Base-by-base conservation (phyloP, 2,113 vertebrate genomes). In the Poeciliopsis occidentalis region DNA sequence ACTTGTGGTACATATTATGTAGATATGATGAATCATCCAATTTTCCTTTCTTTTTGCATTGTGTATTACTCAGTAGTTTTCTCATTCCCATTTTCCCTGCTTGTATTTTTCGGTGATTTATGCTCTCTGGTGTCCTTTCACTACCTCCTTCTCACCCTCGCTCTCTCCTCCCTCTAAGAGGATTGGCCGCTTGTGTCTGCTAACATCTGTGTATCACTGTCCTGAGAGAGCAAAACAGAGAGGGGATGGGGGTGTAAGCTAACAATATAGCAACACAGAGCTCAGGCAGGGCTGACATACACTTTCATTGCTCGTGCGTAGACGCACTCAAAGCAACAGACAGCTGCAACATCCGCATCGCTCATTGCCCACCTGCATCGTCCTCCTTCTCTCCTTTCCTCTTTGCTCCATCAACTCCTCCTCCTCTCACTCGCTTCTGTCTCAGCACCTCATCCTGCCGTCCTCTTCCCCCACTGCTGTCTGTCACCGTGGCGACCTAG, bases 181-280 rank as follows among this genome's bases (percentile, higher is more conserved):
- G 92, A 92, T 93, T 94, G 91, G 89, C 84, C 90, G 74, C 78
- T 73, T 81, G 82, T 77, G 26, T 81, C 85, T 79, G 74, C 88
- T 75, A 90, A 84, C 88, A 94, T 92, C 89, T 92, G 90, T 90
- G 89, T 88, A 92, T 93, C 90, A 91, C 88, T 91, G 90, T 89
- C 89, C 86, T 85, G 87, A 73, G 79, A 86, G 87, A 86, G 89
- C 85, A 89, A 87, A 87, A 88, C 82, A 81, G 86, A 87, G 83
- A 87, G 76, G 87, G 89, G 87, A 76, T 82, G 86, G 88, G 83
- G 81, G 82, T 82, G 87, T 82, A 88, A 84, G 85, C 85, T 76
- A 83, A 82, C 79, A 71, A 84, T 86, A 90, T 90, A 91, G 88
- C 86, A 85, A 84, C 80, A 84, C 57, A 73, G 79, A 76, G 83